These are phyloP conservation scores for Dasypus novemcinctus DNA, from an alignment of 2,113 vertebrate species.

Conservation along the genomic window DNA sequence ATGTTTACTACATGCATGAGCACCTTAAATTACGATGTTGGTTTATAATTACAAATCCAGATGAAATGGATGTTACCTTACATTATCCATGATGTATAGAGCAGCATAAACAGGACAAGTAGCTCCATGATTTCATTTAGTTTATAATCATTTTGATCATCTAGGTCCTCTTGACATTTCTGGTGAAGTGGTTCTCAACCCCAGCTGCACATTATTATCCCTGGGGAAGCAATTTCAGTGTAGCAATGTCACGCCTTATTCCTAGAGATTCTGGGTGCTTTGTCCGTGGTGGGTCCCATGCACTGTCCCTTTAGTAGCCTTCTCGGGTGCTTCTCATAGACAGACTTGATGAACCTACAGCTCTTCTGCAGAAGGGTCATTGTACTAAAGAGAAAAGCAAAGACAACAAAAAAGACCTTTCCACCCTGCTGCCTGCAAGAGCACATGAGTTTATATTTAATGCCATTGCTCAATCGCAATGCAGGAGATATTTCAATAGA, in stretches of 20 bases:
- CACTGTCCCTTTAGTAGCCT: neutral
- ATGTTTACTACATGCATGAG: neutral
- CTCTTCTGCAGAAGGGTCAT: neutral
- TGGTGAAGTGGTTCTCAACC: neutral
- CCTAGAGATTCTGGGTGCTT: neutral
- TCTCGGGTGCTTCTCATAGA: neutral
- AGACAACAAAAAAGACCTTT: neutral
- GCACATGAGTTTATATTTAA: neutral
- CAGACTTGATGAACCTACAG: neutral
- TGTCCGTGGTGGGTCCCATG: neutral
- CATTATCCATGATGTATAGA: neutral
- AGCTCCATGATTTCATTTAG: neutral
- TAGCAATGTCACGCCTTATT: neutral
- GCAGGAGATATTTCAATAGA: neutral
- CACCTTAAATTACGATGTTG: neutral
- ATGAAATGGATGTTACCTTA: neutral
- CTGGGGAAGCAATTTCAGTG: neutral
- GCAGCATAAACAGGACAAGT: neutral
- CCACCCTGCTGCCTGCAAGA: accelerated
- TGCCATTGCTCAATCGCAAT: neutral
- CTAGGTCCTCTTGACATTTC: neutral
- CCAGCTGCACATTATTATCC: neutral
- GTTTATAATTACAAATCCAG: conserved; percentile 37
- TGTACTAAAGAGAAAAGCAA: neutral
- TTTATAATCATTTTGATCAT: conserved; percentile 9